Conservation (phyloP, 2,113 vertebrate species). For the Myiopsitta monachus region DNA sequence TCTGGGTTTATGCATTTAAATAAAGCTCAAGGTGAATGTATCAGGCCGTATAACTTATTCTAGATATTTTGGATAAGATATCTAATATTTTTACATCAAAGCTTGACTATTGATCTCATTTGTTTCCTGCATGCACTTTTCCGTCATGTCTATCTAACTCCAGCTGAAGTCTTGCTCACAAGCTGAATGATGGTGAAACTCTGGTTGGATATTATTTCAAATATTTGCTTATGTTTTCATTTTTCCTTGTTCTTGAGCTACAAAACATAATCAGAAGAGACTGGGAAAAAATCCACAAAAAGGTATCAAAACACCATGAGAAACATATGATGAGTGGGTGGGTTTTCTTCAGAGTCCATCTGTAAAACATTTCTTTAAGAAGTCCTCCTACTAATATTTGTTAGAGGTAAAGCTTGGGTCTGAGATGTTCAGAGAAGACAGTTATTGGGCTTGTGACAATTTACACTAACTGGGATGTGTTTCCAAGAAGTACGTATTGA, state of each 20-base stretch:
- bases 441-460: conserved; percentile 6
- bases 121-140: background rate
- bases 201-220: background rate
- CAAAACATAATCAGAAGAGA: background rate
- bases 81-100: background rate
- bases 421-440: conserved; percentile 5
- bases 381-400: conserved; percentile 15
- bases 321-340: conserved; percentile 65
- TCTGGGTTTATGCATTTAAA: background rate
- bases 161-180: background rate
- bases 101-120: background rate
- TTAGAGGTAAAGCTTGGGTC: background rate
- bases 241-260: background rate
- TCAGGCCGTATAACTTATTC: background rate
- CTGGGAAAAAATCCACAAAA: conserved; percentile 20
- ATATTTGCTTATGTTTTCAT: background rate
- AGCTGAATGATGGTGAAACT: background rate
- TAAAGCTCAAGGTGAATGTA: background rate
- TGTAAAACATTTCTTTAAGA: conserved; percentile 29
- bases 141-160: background rate
- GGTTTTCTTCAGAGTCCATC: conserved; percentile 64
- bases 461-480: background rate
- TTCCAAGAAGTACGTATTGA: background rate
- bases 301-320: conserved; percentile 7
- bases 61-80: background rate